These are phyloP conservation scores for Platycheirus rosarum DNA, from an alignment of 2,888 invertebrate genomes.

Conservation along the genomic window DNA sequence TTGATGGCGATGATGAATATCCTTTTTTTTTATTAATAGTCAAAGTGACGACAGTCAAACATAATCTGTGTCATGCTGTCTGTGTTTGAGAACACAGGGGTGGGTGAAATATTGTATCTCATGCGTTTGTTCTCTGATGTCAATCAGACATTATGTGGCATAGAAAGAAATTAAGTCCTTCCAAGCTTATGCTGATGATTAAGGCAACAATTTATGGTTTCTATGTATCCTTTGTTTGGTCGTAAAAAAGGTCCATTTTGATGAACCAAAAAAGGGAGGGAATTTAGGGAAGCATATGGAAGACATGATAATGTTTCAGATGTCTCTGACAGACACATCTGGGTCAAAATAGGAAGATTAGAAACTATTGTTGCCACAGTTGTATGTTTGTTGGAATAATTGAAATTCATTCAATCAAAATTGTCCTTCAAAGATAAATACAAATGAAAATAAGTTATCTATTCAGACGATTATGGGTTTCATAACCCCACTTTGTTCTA, in stretches of 20 bases:
- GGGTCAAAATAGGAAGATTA: slow-evolving; percentile 8
- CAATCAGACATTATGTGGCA: slow-evolving; percentile 11
- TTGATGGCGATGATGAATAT: slow-evolving; percentile 25
- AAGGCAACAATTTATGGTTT: slow-evolving; percentile 62
- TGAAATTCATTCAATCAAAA: slow-evolving; percentile 16
- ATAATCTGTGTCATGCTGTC: slow-evolving; percentile 61
- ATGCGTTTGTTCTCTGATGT: not conserved
- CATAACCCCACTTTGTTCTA: too few species aligned
- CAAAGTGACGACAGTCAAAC: slow-evolving; percentile 56
- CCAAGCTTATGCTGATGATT: slow-evolving; percentile 35
- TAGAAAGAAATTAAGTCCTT: slow-evolving; percentile 51
- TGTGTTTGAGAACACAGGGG: slow-evolving; percentile 4
- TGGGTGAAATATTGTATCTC: not conserved
- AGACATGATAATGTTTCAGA: not conserved
- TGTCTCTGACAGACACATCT: slow-evolving; percentile 28
- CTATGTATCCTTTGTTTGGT: slow-evolving; percentile 28
- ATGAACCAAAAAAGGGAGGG: not conserved
- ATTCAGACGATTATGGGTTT: too few species aligned
- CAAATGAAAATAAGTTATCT: not conserved
- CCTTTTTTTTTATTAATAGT: slow-evolving; percentile 41
- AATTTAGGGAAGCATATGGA: slow-evolving; percentile 22
- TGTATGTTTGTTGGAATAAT: slow-evolving; percentile 4
- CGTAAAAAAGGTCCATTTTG: slow-evolving; percentile 20
- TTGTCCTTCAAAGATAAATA: not conserved
- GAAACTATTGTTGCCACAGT: slow-evolving; percentile 1